Conservation (phyloP, 2,888 invertebrate species). For the Drosophila vallismaia region DNA sequence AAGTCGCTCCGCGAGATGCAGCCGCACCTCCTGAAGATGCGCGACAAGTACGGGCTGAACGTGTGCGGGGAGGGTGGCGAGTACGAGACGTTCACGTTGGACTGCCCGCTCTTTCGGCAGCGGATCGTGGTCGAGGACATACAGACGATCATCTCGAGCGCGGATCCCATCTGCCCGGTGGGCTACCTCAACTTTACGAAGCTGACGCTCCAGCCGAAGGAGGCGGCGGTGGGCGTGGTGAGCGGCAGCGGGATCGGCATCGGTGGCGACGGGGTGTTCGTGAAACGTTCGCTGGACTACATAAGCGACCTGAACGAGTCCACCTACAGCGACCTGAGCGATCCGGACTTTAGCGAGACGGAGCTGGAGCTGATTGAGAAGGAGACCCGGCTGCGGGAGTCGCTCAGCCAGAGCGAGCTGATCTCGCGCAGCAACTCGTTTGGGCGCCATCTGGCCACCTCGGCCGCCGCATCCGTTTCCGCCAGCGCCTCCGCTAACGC, state of each 20-base stretch:
- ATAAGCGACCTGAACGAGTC: slow-evolving; percentile 87
- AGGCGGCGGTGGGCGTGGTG: slow-evolving; percentile 69
- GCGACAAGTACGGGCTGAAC: slow-evolving; percentile 96
- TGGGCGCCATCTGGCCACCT: slow-evolving; percentile 79
- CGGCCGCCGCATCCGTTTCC: slow-evolving; percentile 71
- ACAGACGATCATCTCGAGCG: slow-evolving; percentile 94
- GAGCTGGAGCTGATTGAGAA: slow-evolving; percentile 87
- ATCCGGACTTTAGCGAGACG: slow-evolving; percentile 87
- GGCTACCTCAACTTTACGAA: slow-evolving; percentile 95
- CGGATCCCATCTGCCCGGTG: slow-evolving; percentile 97
- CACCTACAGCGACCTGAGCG: slow-evolving; percentile 87
- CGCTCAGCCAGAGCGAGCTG: slow-evolving; percentile 83
- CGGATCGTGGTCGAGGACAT: slow-evolving; percentile 93
- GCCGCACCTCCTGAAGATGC: slow-evolving; percentile 94
- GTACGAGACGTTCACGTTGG: slow-evolving; percentile 98
- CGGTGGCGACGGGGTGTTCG: slow-evolving; percentile 82
- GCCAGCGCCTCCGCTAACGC: slow-evolving; percentile 59
- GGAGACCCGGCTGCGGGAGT: slow-evolving; percentile 83
- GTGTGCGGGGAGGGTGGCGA: slow-evolving; percentile 99
- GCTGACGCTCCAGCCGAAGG: slow-evolving; percentile 90
- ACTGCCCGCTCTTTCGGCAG: slow-evolving; percentile 97
- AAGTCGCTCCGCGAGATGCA: slow-evolving; percentile 93
- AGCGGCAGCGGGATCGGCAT: slow-evolving; percentile 69
- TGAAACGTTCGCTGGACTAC: slow-evolving; percentile 87
- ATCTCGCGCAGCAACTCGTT: slow-evolving; percentile 84